These are phyloP conservation scores for Thaumatotibia leucotreta DNA, from an alignment of 1,140 invertebrate species.

Conservation along the genomic window DNA sequence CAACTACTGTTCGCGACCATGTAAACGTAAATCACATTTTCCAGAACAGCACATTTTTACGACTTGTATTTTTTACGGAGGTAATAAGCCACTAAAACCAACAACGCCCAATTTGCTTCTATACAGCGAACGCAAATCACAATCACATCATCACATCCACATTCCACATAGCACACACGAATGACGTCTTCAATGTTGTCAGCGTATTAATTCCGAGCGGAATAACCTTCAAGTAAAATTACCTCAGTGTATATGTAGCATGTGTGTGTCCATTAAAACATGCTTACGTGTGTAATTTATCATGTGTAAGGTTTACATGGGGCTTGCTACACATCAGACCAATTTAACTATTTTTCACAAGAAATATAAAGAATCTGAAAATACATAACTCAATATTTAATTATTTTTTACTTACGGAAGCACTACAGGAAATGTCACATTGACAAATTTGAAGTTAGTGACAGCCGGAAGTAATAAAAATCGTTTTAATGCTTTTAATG, in stretches of 20 bases:
- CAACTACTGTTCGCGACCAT: not conserved
- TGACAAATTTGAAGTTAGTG: not conserved
- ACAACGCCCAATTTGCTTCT: slow-evolving; percentile 1
- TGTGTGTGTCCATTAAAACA: too few species aligned
- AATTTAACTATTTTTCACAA: not conserved
- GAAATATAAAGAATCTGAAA: not conserved
- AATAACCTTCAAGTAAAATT: too few species aligned
- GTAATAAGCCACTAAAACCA: not conserved
- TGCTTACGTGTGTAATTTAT: too few species aligned
- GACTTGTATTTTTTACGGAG: not conserved
- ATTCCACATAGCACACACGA: not conserved
- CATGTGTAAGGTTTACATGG: not conserved
- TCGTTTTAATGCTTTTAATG: not conserved
- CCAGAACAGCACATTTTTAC: slow-evolving; percentile 6
- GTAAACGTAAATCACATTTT: not conserved
- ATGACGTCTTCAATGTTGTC: not conserved
- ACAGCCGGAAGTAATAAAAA: not conserved
- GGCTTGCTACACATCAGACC: not conserved
- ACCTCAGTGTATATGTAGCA: too few species aligned
- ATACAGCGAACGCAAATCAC: not conserved
- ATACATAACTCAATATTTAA: too few species aligned
- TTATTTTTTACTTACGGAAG: not conserved
- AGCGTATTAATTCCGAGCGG: too few species aligned
- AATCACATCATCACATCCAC: not conserved
- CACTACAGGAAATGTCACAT: not conserved